A percentile compares a stretch with the other conserved stretches of the same genome.
Conservation (phyloP, 2,888 invertebrate species). For the Gryllus longicercus region DNA sequence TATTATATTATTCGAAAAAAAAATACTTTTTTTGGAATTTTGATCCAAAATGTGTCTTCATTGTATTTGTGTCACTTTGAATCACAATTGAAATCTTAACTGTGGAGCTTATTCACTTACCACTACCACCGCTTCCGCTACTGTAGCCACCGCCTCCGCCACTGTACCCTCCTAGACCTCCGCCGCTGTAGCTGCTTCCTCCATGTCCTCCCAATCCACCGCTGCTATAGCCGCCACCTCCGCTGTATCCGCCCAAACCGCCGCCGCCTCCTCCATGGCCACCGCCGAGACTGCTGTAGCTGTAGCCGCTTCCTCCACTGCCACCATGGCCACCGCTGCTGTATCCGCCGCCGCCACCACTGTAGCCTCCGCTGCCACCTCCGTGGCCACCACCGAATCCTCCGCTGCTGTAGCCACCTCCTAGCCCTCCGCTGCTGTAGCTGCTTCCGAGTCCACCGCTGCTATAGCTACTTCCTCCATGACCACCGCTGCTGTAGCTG, state of each 20-base stretch:
- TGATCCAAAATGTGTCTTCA: too few relatives aligned
- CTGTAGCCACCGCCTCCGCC: slow-evolving; percentile 20
- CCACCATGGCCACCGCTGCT: slow-evolving; percentile 20
- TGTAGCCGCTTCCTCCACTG: not conserved
- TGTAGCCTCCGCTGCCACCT: not conserved
- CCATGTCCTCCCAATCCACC: slow-evolving; percentile 23
- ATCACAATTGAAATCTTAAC: too few relatives aligned
- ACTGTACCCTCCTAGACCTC: slow-evolving; percentile 20
- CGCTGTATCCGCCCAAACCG: not conserved
- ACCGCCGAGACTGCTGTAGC: slow-evolving; percentile 24
- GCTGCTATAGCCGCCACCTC: slow-evolving; percentile 25
- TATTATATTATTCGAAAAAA: too few relatives aligned
- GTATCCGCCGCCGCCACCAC: slow-evolving; percentile 11
- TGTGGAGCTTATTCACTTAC: not conserved
- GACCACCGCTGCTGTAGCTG: not conserved
- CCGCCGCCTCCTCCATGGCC: slow-evolving; percentile 1
- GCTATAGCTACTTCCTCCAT: not conserved
- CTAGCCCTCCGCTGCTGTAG: slow-evolving; percentile 11
- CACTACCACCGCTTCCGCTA: slow-evolving; percentile 23
- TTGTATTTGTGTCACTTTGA: too few relatives aligned
- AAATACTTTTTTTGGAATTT: too few relatives aligned
- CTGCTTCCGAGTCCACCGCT: slow-evolving; percentile 19
- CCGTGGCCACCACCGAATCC: not conserved
- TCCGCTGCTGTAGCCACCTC: slow-evolving; percentile 24
- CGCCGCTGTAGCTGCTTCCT: slow-evolving; percentile 20